Percentiles rank a stretch among this genome's conserved stretches.
phyloP scores from a whole-genome alignment of 2,888 invertebrate species.

The Papilio protenor region DNA sequence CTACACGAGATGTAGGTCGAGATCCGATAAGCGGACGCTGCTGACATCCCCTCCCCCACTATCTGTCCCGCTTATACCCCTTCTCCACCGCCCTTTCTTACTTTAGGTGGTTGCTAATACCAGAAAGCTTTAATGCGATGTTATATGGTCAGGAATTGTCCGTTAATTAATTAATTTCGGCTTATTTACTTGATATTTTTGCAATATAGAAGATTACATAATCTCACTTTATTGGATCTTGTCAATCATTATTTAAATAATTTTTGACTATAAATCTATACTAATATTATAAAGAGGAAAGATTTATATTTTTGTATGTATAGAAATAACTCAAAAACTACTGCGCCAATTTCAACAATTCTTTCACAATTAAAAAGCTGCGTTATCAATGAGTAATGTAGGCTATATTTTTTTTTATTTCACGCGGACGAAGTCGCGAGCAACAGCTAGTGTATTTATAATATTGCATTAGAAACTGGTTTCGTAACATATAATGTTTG shows the following conservation, averaged over 20 bases:
- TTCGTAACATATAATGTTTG: background rate
- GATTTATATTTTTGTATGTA: too few relatives aligned
- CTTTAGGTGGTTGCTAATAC: background rate
- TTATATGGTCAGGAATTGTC: background rate
- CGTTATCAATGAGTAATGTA: too few relatives aligned
- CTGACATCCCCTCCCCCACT: background rate
- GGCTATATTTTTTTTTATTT: too few relatives aligned
- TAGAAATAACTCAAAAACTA: too few relatives aligned
- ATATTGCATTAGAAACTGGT: background rate
- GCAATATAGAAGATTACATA: background rate
- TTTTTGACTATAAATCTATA: too few relatives aligned
- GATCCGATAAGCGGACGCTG: constrained; percentile 26
- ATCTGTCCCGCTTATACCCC: background rate
- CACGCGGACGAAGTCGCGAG: too few relatives aligned
- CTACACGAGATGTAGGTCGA: constrained; percentile 31
- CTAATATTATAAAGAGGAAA: too few relatives aligned
- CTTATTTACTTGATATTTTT: background rate
- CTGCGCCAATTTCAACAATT: too few relatives aligned
- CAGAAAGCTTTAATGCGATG: background rate
- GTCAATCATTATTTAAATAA: too few relatives aligned
- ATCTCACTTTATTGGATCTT: background rate
- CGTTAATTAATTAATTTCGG: too few relatives aligned
- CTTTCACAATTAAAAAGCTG: too few relatives aligned
- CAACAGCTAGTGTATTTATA: background rate
- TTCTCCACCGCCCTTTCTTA: background rate